Percentiles rank a stretch among this genome's conserved stretches.
Evolutionary conservation across 2,888 invertebrate genomes (phyloP).

Genomic region (Copidosoma aretas): DNA sequence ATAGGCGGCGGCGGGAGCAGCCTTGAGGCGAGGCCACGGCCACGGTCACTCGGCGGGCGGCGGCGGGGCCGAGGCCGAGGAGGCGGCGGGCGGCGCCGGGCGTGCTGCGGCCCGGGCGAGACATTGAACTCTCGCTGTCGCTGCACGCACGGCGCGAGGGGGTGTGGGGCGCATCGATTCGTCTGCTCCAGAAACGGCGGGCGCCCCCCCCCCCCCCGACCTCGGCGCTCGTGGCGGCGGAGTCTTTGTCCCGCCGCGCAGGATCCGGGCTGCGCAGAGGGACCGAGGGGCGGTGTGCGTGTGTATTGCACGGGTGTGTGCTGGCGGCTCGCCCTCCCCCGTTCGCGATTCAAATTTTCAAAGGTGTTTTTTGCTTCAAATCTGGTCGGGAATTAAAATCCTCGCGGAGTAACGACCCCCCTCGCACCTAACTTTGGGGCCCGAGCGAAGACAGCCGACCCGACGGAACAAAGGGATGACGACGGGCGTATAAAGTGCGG

Average conservation of each 20-base stretch:
- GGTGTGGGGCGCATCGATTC: constrained; percentile 51
- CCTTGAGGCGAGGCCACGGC: constrained; percentile 48
- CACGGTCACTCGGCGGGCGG: constrained; percentile 51
- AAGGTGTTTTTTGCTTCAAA: too few relatives aligned
- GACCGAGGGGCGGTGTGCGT: background rate
- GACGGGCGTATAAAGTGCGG: too few relatives aligned
- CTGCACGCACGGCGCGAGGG: constrained; percentile 6
- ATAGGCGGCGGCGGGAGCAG: constrained; percentile 36
- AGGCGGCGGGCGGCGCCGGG: constrained; percentile 45
- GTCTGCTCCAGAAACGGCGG: constrained; percentile 57
- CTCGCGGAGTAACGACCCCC: too few relatives aligned
- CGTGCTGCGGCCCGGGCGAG: constrained; percentile 55
- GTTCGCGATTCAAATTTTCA: too few relatives aligned
- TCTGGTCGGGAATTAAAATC: too few relatives aligned
- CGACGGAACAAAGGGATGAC: too few relatives aligned
- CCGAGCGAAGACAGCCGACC: too few relatives aligned
- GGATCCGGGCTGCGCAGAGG: background rate
- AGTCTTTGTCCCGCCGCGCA: background rate
- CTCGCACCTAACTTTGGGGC: too few relatives aligned
- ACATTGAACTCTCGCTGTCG: constrained; percentile 57
- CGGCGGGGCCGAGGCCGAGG: constrained; percentile 35
- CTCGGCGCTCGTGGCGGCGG: background rate
- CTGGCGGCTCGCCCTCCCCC: too few relatives aligned
- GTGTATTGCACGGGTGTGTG: too few relatives aligned
- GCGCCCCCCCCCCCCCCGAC: constrained; percentile 15